Conservation (phyloP, 2,113 vertebrate species). For the Thamnophis sirtalis region DNA sequence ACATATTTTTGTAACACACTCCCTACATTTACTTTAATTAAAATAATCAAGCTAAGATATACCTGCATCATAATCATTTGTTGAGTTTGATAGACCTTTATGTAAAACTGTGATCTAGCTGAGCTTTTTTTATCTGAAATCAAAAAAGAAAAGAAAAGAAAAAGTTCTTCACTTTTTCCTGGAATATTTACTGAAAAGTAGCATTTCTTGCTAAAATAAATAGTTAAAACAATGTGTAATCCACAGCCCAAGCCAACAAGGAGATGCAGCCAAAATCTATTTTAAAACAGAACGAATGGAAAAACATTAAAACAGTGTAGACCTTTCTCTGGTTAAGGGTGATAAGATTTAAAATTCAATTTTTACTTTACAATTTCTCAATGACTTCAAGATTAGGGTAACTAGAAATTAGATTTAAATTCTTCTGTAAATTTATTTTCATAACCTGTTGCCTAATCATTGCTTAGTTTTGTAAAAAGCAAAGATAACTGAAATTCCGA, state of each 20-base stretch:
- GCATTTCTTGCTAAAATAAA: background rate
- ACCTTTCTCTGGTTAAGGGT: background rate
- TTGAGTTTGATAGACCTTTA: background rate
- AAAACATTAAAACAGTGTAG: background rate
- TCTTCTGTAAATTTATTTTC: background rate
- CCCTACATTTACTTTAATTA: background rate
- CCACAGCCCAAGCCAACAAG: background rate
- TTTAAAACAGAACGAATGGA: background rate
- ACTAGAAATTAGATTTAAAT: background rate
- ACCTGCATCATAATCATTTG: background rate
- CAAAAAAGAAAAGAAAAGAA: background rate
- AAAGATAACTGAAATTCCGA: background rate
- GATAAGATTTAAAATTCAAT: background rate
- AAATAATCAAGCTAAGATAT: background rate
- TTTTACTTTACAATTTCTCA: background rate
- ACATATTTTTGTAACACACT: background rate
- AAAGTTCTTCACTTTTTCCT: background rate
- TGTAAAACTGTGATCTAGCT: background rate
- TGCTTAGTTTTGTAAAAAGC: background rate
- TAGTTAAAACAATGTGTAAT: background rate
- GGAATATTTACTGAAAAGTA: background rate
- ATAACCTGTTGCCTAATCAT: background rate
- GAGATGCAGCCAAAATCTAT: background rate
- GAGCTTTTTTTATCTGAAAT: background rate
- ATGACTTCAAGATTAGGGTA: background rate